phyloP scores from a whole-genome alignment of 2,888 invertebrate genomes.

The Pyrrhia umbra region DNA sequence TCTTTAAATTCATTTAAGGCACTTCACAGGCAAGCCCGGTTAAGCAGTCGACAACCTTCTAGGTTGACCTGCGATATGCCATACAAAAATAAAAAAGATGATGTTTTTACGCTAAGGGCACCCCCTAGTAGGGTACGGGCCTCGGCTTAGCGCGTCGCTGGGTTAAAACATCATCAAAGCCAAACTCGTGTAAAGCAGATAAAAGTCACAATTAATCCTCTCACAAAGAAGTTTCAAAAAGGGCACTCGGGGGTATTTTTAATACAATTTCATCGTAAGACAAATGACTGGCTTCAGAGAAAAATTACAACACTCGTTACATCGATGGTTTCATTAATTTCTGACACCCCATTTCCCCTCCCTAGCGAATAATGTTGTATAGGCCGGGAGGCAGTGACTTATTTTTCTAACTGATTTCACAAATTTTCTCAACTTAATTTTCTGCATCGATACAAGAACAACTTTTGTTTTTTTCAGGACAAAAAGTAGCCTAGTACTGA shows the following conservation, averaged over 20 bases:
- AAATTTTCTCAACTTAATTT: too few species aligned
- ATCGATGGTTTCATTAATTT: slow-evolving; percentile 76
- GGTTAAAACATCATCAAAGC: slow-evolving; percentile 14
- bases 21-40: too few species aligned
- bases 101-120: too few species aligned
- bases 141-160: too few species aligned
- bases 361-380: slow-evolving; percentile 43
- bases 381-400: slow-evolving; percentile 46
- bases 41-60: too few species aligned
- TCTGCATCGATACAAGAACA: too few species aligned
- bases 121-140: too few species aligned
- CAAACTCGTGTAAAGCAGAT: slow-evolving; percentile 22
- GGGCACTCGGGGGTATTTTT: slow-evolving; percentile 18
- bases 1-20: too few species aligned
- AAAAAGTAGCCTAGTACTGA: too few species aligned
- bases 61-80: too few species aligned
- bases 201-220: slow-evolving; percentile 40
- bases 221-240: slow-evolving; percentile 5
- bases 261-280: slow-evolving; percentile 48
- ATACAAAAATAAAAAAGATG: too few species aligned
- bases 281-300: slow-evolving; percentile 51
- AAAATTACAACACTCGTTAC: slow-evolving; percentile 71
- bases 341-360: slow-evolving; percentile 70
- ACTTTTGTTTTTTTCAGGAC: too few species aligned
- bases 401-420: slow-evolving; percentile 20